These are phyloP conservation scores for Pseudochirops corinnae DNA, from an alignment of 2,797 vertebrate species.

Conservation along the genomic window DNA sequence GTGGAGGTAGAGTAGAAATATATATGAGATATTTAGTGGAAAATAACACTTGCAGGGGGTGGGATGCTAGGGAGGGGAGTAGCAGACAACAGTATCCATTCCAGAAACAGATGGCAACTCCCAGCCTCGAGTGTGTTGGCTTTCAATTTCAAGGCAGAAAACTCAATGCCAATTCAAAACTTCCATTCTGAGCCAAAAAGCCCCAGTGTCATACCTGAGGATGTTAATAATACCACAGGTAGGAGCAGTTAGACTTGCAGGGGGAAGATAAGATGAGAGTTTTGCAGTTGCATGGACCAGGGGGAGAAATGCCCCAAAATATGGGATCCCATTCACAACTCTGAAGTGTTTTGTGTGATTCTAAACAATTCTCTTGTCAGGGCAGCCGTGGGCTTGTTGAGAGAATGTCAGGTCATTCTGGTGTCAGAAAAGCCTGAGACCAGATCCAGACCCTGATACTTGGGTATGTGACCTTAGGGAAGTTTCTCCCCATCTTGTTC, in stretches of 20 bases:
- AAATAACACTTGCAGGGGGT: conserved; percentile 69
- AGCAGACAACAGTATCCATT: conserved; percentile 26
- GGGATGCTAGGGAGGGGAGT: conserved; percentile 2
- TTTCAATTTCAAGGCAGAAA: conserved; percentile 56
- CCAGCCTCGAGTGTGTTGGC: conserved; percentile 59
- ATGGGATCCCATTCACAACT: not conserved
- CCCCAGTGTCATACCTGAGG: conserved; percentile 45
- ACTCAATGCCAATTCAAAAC: conserved; percentile 68
- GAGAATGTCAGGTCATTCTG: not conserved
- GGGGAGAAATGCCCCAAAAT: conserved; percentile 8
- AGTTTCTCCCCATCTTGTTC: not conserved
- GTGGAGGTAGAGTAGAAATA: conserved; percentile 53
- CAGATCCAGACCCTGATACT: not conserved
- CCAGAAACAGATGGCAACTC: conserved; percentile 71
- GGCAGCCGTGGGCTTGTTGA: not conserved
- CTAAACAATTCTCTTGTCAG: not conserved
- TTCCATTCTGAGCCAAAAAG: conserved; percentile 65
- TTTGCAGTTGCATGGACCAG: not conserved
- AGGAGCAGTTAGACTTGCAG: conserved; percentile 27
- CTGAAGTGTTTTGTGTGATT: not conserved
- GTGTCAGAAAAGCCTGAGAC: not conserved
- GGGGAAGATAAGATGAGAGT: conserved; percentile 58
- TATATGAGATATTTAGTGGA: conserved; percentile 61
- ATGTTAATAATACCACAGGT: conserved; percentile 12
- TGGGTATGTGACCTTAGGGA: too few relatives aligned